Percentiles rank a stretch among this genome's conserved stretches.
Evolutionary conservation across 1,140 invertebrate genomes (phyloP).

Genomic region (Penaeus japonicus): DNA sequence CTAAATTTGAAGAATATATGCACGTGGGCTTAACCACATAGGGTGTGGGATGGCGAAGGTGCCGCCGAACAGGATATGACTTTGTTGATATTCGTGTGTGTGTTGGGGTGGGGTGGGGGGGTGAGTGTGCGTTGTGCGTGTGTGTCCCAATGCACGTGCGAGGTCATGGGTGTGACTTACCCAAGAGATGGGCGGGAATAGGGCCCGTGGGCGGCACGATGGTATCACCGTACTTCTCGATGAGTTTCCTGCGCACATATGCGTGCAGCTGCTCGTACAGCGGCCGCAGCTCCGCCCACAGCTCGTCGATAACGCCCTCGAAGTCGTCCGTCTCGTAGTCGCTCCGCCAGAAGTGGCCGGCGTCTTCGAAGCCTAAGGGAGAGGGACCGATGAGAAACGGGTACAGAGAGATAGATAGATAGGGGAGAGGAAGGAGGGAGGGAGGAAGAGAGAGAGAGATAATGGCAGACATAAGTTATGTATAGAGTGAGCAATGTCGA

Average conservation of each 20-base stretch:
- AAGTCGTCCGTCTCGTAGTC: constrained; percentile 62
- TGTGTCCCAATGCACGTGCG: too few species aligned
- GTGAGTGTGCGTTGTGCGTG: too few species aligned
- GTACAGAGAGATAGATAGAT: background rate
- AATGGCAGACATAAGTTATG: too few species aligned
- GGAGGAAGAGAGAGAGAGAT: background rate
- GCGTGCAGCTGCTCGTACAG: constrained; percentile 68
- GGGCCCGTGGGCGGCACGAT: constrained; percentile 70
- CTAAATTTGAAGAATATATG: too few species aligned
- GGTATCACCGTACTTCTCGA: constrained; percentile 62
- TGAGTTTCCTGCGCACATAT: constrained; percentile 66
- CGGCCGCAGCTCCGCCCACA: constrained; percentile 64
- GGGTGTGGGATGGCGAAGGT: too few species aligned
- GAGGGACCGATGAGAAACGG: background rate
- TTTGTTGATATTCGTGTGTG: too few species aligned
- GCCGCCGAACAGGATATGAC: too few species aligned
- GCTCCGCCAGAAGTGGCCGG: constrained; percentile 71
- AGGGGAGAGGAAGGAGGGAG: background rate
- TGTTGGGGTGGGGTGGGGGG: too few species aligned
- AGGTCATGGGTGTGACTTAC: background rate
- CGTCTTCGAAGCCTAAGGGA: constrained; percentile 73
- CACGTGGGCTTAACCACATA: too few species aligned
- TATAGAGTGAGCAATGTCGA: background rate
- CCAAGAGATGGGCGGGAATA: constrained; percentile 60
- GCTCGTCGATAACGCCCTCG: constrained; percentile 61